Percentiles rank a stretch among this genome's conserved stretches.
Evolutionary conservation across 2,113 vertebrate genomes (phyloP).

Genomic region (Haemorhous mexicanus): DNA sequence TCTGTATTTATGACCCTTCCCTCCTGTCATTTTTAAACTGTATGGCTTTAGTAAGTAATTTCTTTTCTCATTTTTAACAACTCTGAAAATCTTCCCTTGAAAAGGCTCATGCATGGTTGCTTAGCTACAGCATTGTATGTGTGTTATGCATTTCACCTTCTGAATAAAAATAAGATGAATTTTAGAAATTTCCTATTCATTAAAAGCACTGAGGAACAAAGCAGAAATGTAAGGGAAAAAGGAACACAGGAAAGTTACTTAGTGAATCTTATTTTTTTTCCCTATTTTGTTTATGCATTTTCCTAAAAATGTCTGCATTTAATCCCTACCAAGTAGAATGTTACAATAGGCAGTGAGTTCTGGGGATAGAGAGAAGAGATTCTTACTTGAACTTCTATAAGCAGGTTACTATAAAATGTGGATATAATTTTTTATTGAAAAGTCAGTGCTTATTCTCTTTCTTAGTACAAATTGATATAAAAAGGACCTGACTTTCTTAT

Average conservation of each 20-base stretch:
- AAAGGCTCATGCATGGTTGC: background rate
- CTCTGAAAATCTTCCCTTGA: constrained; percentile 17
- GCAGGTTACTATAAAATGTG: background rate
- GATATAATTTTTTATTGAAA: background rate
- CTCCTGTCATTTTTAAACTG: background rate
- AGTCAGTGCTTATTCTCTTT: background rate
- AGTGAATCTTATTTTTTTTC: background rate
- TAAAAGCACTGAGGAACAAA: background rate
- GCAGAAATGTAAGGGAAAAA: background rate
- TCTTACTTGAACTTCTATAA: background rate
- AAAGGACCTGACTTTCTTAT: background rate
- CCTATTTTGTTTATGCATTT: background rate
- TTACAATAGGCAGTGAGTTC: background rate
- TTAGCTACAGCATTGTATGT: constrained; percentile 19
- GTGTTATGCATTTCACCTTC: constrained; percentile 21
- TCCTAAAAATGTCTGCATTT: background rate
- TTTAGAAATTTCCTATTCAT: background rate
- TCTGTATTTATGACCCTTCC: background rate
- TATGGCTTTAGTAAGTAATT: background rate
- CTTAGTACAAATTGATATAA: background rate
- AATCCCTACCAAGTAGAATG: background rate
- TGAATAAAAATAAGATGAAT: constrained; percentile 43
- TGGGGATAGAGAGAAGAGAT: background rate
- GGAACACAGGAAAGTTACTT: background rate
- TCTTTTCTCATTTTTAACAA: background rate